Conservation (phyloP, 2,888 invertebrate species). For the Yponomeuta malinellus region DNA sequence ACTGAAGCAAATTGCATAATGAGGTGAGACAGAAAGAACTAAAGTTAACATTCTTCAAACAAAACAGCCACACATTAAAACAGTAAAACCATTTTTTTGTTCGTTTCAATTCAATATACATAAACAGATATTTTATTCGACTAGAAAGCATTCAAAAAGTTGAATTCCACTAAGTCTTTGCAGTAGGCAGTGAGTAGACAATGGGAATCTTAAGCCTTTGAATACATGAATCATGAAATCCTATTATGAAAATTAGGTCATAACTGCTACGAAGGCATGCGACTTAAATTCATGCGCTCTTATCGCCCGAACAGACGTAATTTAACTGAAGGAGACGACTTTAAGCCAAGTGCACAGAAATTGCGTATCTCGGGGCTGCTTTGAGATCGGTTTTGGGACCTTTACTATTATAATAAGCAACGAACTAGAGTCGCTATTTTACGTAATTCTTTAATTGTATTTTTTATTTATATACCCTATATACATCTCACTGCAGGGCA, state of each 20-base stretch:
- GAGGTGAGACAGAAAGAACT: too few relatives aligned
- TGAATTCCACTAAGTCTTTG: background rate
- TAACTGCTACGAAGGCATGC: background rate
- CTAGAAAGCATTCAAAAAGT: too few relatives aligned
- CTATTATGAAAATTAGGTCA: constrained; percentile 3
- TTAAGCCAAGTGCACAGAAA: background rate
- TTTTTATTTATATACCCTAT: too few relatives aligned
- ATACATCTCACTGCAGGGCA: too few relatives aligned
- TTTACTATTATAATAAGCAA: background rate
- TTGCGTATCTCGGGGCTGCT: background rate
- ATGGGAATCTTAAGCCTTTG: background rate
- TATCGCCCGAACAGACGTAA: background rate
- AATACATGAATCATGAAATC: background rate
- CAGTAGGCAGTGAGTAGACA: background rate
- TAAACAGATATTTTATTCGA: too few relatives aligned
- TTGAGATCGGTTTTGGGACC: background rate
- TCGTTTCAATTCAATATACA: too few relatives aligned
- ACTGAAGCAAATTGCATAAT: too few relatives aligned
- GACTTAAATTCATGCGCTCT: constrained; percentile 3
- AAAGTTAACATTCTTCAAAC: too few relatives aligned
- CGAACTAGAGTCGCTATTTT: too few relatives aligned
- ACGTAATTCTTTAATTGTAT: too few relatives aligned
- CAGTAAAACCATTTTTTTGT: too few relatives aligned
- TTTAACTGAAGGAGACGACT: constrained; percentile 1
- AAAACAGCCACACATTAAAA: too few relatives aligned